Percentiles rank a stretch among this genome's conserved stretches.
Evolutionary conservation across 2,888 invertebrate species (phyloP).

Genomic region (Penaeus monodon): DNA sequence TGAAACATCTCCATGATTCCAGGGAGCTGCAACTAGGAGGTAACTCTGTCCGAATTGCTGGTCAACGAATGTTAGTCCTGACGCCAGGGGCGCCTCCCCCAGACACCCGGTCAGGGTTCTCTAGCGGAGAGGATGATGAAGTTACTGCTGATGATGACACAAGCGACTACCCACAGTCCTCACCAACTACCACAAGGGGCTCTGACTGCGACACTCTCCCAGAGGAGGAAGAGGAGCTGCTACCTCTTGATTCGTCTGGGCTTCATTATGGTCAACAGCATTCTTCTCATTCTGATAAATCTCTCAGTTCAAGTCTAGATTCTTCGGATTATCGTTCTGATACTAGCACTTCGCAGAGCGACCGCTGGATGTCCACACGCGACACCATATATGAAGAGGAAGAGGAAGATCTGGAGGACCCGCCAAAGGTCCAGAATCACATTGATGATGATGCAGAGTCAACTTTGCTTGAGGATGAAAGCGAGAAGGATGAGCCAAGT

Average conservation of each 20-base stretch:
- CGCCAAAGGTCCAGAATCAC: background rate
- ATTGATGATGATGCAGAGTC: conserved; percentile 44
- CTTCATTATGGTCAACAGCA: background rate
- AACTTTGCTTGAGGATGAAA: conserved; percentile 41
- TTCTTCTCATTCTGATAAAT: background rate
- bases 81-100: conserved; percentile 24
- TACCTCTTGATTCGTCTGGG: conserved; percentile 41
- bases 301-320: too few species aligned
- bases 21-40: conserved; percentile 46
- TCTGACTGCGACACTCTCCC: conserved; percentile 56
- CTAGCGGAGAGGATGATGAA: conserved; percentile 46
- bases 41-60: conserved; percentile 58
- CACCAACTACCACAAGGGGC: conserved; percentile 45
- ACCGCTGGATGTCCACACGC: conserved; percentile 36
- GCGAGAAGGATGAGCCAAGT: conserved; percentile 42
- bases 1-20: conserved; percentile 47
- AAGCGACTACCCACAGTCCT: conserved; percentile 54
- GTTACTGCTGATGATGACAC: conserved; percentile 38
- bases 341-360: background rate
- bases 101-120: conserved; percentile 39
- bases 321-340: conserved; percentile 16
- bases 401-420: conserved; percentile 9
- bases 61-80: conserved; percentile 54
- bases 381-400: conserved; percentile 62
- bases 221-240: conserved; percentile 36